Base-by-base conservation (phyloP, 2,113 vertebrate genomes). In the Polypterus senegalus region DNA sequence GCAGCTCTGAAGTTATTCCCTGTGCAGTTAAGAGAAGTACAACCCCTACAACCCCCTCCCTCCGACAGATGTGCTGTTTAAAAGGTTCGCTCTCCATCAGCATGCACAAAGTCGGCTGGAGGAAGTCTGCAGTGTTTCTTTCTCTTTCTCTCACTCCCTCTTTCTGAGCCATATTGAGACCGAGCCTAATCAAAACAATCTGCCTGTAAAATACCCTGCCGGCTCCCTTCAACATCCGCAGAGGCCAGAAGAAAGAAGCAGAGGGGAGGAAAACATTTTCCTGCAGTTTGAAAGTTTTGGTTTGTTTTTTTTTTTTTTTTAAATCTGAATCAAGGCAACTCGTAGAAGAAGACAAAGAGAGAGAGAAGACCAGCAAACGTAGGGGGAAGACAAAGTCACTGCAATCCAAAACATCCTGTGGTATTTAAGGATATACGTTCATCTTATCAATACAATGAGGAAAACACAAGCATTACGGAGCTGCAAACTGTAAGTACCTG, bases 131-230 rank as follows among this genome's bases (percentile, higher is more conserved):
- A 61, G 65, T 60, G 71, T 76, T 51, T 73, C 70, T 75, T 9
- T 46, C 4, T 66, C 3, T 1, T n/a, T 43, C 74, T 76, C 66
- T 74, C 76, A 76, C 69, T 62, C 83, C 63, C 70, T 44, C 43
- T 10, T 61, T 49, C 59, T 68, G 73, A 77, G 65, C 81, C 88
- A 77, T 83, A 75, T 79, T 72, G 77, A 76, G 79, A 79, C 74
- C 72, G 5, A 71, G 75, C 79, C 74, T 91, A 93, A 94, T 88
- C 79, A 91, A 88, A 92, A 90, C 89, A 92, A 91, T 91, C 90
- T 92, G 93, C 81, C 77, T 70, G 73, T 66, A 75, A 72, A 43
- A 71, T 68, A 61, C 70, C 55, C 78, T 73, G 75, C 66, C 70
- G 51, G 63, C 67, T 70, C 67, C 68, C 5, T 51, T 60, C 7